phyloP scores from a whole-genome alignment of 1,140 invertebrate species.

The Ephestia elutella region DNA sequence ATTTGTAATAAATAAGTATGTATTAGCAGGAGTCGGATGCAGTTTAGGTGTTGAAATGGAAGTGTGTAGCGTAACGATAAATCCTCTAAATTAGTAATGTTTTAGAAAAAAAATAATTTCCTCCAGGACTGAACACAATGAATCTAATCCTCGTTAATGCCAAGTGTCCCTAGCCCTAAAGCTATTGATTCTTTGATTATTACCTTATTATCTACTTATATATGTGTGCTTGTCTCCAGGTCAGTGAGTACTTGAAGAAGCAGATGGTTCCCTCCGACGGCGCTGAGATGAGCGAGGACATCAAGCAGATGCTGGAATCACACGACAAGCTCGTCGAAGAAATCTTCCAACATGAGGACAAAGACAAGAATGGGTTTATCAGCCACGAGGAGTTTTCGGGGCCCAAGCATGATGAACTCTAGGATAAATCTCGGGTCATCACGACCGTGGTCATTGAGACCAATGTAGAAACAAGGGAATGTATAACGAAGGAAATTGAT shows the following conservation, averaged over 20 bases:
- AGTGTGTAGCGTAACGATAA: too few relatives aligned
- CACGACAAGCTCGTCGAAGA: conserved; percentile 96
- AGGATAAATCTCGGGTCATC: conserved; percentile 51
- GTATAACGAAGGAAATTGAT: neutral
- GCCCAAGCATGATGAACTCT: conserved; percentile 97
- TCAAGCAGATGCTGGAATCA: conserved; percentile 90
- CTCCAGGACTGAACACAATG: too few relatives aligned
- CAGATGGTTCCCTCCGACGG: conserved; percentile 88
- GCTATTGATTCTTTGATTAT: too few relatives aligned
- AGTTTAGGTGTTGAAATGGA: too few relatives aligned
- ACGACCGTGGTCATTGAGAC: neutral
- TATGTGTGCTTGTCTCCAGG: conserved; percentile 72
- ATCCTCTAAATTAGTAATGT: too few relatives aligned
- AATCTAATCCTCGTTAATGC: too few relatives aligned
- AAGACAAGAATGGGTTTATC: conserved; percentile 96
- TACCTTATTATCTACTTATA: neutral
- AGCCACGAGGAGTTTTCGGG: conserved; percentile 97
- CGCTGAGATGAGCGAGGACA: conserved; percentile 81
- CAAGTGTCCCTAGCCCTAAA: too few relatives aligned
- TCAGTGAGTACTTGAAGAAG: conserved; percentile 92
- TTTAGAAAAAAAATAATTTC: too few relatives aligned
- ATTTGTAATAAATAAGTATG: too few relatives aligned
- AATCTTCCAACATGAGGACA: conserved; percentile 97
- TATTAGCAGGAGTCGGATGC: too few relatives aligned
- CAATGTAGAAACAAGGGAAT: neutral